Evolutionary conservation across 2,113 vertebrate genomes (phyloP).

Genomic region (Pseudorhombus dupliciocellatus): DNA sequence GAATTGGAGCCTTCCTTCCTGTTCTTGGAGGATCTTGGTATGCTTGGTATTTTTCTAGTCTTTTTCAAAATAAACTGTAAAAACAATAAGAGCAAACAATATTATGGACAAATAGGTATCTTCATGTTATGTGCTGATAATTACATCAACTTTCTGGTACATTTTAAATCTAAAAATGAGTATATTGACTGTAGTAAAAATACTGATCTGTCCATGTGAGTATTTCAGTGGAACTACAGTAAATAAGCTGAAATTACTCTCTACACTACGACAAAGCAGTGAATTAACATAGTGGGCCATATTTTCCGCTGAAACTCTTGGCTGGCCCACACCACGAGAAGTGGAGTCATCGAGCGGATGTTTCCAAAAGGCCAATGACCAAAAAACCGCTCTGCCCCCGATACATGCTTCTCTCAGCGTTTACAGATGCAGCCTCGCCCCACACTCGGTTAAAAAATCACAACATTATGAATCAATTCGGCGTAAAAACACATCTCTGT

Average conservation of each 20-base stretch:
- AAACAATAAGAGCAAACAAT: neutral
- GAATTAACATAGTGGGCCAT: constrained; percentile 29
- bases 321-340: constrained; percentile 72
- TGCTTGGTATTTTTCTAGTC: neutral
- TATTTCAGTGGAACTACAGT: neutral
- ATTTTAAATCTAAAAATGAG: neutral
- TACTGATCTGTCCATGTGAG: neutral
- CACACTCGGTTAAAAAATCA: neutral
- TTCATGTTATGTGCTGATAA: too few species aligned
- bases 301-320: constrained; percentile 64
- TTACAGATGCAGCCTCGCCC: neutral
- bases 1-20: neutral
- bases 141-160: neutral
- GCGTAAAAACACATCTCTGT: neutral
- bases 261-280: constrained; percentile 12
- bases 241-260: neutral
- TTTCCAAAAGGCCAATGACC: constrained; percentile 66
- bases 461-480: neutral
- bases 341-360: constrained; percentile 79
- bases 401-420: constrained; percentile 6
- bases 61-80: neutral
- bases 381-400: constrained; percentile 33
- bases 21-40: neutral
- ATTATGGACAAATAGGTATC: neutral
- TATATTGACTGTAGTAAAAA: neutral